These are phyloP conservation scores for Leuciscus idus DNA, from an alignment of 2,113 vertebrate genomes.

Conservation along the genomic window DNA sequence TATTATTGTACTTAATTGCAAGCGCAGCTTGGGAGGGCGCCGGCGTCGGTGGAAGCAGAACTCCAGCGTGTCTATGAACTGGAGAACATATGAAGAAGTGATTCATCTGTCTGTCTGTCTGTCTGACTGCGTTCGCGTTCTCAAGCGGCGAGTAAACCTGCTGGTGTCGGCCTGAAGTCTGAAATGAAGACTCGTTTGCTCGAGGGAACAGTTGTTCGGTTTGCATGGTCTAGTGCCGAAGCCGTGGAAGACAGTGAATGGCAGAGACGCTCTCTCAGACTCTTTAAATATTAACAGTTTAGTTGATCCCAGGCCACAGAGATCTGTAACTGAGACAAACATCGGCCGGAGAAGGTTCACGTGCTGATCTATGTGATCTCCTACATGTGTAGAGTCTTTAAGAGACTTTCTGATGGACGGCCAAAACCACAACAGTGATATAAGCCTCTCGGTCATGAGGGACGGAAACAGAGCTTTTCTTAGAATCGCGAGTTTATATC, in stretches of 20 bases:
- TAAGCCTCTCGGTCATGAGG: too few species aligned
- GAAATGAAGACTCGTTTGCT: not conserved
- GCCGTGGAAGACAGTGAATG: not conserved
- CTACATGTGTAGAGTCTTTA: not conserved
- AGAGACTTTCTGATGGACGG: too few species aligned
- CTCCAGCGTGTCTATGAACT: constrained; percentile 41
- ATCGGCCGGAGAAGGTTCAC: not conserved
- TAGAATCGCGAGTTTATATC: too few species aligned
- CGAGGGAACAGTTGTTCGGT: constrained; percentile 53
- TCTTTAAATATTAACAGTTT: constrained; percentile 65
- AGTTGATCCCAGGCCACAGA: constrained; percentile 21
- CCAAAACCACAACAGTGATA: too few species aligned
- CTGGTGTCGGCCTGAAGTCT: not conserved
- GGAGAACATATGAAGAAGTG: constrained; percentile 31
- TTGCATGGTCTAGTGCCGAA: not conserved
- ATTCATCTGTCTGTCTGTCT: not conserved
- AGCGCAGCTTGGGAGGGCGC: constrained; percentile 24
- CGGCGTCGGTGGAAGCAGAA: not conserved
- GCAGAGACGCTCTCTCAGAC: constrained; percentile 48
- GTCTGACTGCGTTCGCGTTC: too few species aligned
- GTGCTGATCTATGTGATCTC: not conserved
- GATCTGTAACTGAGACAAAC: not conserved
- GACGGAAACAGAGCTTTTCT: too few species aligned
- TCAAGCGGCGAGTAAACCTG: too few species aligned
- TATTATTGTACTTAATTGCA: constrained; percentile 56